Base-by-base conservation (phyloP, 2,113 vertebrate genomes). In the Myotis davidii region DNA sequence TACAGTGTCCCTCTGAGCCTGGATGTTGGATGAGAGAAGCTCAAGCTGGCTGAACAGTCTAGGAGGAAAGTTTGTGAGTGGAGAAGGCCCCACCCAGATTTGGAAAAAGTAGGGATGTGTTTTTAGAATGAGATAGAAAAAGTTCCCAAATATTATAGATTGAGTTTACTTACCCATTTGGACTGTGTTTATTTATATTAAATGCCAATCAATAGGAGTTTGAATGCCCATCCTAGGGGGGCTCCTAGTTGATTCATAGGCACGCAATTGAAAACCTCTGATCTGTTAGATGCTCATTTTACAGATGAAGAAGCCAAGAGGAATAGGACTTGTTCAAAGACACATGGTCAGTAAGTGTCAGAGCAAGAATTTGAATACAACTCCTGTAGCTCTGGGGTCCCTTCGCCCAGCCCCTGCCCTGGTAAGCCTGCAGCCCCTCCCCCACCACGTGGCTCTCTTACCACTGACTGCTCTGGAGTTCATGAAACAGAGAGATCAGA, bases 41-140 rank as follows among this genome's bases (percentile, higher is more conserved):
- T 85, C 29, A 65, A 54, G 39, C 29, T 95, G 91, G 56, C 32
- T 42, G 52, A 95, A 85, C 34, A 70, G 42, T 42, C 42, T 9
- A 81, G 74, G 61, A 34, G 39, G 65, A 21, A 42, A 64, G 48
- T 96, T 32, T 92, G 27, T 73, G 61, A 65, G 27, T 37, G 14
- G 20, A n/a, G 74, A 78, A 91, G 65, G 52, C 29, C 65, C 27
- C 50, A 34, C 56, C 20, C 54, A 70, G 64, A 54, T 89, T 34
- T 83, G 79, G 61, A 50, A 95, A 92, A 90, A 67, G 34, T 25
- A 61, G 88, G 85, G 29, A 85, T 54, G 85, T 59, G 20, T 18
- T 92, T 95, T 92, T 69, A 48, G 61, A 93, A 32, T 6, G 37
- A 45, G 50, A 83, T 81, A 64, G 73, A 13, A 27, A 59, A 79